phyloP scores from a whole-genome alignment of 1,140 invertebrate genomes.

The Phymastichus coffea region DNA sequence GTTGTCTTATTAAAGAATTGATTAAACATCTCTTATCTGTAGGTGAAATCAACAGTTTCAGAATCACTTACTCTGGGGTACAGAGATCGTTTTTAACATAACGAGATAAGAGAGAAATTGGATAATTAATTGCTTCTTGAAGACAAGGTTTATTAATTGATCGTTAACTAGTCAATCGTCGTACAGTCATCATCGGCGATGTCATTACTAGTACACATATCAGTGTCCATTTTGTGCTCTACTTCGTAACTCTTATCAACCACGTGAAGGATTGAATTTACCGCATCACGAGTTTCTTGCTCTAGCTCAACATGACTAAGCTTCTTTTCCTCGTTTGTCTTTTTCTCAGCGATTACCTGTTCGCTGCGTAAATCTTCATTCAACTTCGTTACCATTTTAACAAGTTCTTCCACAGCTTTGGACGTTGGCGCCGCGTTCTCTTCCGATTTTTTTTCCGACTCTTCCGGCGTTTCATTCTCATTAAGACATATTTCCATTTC shows the following conservation, averaged over 20 bases:
- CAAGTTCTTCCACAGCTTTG: constrained; percentile 34
- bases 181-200: constrained; percentile 31
- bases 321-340: constrained; percentile 1
- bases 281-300: constrained; percentile 31
- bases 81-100: too few relatives aligned
- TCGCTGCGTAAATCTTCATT: constrained; percentile 32
- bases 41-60: too few relatives aligned
- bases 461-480: background rate
- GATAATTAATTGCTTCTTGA: too few relatives aligned
- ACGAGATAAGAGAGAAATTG: background rate
- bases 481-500: too few relatives aligned
- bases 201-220: background rate
- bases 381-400: constrained; percentile 37
- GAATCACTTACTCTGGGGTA: too few relatives aligned
- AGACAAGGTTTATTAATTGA: too few relatives aligned
- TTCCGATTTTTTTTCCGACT: background rate
- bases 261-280: constrained; percentile 35
- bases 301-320: background rate
- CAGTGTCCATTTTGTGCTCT: too few relatives aligned
- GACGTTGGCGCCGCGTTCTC: constrained; percentile 18
- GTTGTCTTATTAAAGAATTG: too few relatives aligned
- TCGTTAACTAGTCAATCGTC: constrained; percentile 30
- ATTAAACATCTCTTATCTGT: too few relatives aligned
- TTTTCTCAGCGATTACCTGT: constrained; percentile 11
- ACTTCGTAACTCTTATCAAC: constrained; percentile 1